A percentile compares a stretch with the other conserved stretches of the same genome.
Conservation (phyloP, 2,113 vertebrate species). For the Bothrops jararaca region DNA sequence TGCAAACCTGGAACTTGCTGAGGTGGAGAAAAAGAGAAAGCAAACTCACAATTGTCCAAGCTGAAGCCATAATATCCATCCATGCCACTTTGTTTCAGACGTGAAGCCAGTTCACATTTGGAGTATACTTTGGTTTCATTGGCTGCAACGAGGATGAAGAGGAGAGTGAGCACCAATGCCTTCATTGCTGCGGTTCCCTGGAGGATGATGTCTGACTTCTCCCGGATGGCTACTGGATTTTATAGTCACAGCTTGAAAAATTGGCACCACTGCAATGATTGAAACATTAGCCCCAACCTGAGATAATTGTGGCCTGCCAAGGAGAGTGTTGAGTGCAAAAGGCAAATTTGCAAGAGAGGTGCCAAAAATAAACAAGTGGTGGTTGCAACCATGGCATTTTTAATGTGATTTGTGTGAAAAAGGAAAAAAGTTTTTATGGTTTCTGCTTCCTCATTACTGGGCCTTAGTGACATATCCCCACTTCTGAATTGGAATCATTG, state of each 20-base stretch:
- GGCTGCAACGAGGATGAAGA: conserved; percentile 15
- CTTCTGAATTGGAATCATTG: background rate
- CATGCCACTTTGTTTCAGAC: conserved; percentile 41
- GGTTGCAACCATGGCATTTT: background rate
- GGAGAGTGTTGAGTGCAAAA: background rate
- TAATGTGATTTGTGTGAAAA: too few relatives aligned
- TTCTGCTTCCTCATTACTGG: background rate
- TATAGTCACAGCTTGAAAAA: background rate
- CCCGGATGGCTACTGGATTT: fast-evolving
- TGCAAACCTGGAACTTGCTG: background rate
- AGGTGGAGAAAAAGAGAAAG: background rate
- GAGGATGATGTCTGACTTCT: background rate
- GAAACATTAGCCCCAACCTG: too few relatives aligned
- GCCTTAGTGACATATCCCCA: background rate
- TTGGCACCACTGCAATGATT: too few relatives aligned
- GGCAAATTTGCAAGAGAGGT: background rate
- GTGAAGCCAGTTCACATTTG: conserved; percentile 53
- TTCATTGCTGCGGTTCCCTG: conserved; percentile 35
- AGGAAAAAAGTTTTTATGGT: background rate
- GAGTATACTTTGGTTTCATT: conserved; percentile 40
- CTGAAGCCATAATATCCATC: conserved; percentile 51
- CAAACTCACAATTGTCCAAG: conserved; percentile 61
- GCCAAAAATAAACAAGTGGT: background rate
- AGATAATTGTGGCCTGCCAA: too few relatives aligned
- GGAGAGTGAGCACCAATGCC: conserved; percentile 32